phyloP scores from a whole-genome alignment of 2,888 invertebrate species.

The Pterobdella sp. region DNA sequence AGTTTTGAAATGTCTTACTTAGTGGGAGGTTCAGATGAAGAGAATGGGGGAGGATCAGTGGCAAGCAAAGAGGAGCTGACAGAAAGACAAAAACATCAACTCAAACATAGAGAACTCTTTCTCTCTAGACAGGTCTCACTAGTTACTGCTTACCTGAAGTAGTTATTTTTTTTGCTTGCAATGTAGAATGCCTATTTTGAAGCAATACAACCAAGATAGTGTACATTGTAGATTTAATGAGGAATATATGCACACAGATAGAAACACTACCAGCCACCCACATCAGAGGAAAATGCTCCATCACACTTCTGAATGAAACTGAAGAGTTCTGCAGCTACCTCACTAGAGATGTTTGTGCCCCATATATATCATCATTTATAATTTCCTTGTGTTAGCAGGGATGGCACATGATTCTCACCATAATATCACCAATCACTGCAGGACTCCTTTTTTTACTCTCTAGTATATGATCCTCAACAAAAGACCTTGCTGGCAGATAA shows the following conservation, averaged over 20 bases:
- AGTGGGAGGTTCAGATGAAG: constrained; percentile 41
- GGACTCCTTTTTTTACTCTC: constrained; percentile 98
- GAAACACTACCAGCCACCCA: constrained; percentile 97
- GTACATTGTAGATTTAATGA: too few relatives aligned
- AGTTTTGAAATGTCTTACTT: constrained; percentile 56
- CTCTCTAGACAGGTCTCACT: constrained; percentile 59
- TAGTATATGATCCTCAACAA: constrained; percentile 98
- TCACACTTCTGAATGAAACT: constrained; percentile 95
- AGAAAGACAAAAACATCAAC: constrained; percentile 73
- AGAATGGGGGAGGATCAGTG: constrained; percentile 35
- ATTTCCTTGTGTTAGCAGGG: neutral
- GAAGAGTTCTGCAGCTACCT: constrained; percentile 92
- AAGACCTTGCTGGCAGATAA: constrained; percentile 97
- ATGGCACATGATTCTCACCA: neutral
- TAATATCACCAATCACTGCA: constrained; percentile 53
- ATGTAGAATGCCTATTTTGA: too few relatives aligned
- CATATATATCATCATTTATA: neutral
- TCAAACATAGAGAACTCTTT: constrained; percentile 95
- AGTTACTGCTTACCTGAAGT: too few relatives aligned
- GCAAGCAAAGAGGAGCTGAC: constrained; percentile 34
- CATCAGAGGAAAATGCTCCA: constrained; percentile 97
- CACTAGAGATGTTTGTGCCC: constrained; percentile 75
- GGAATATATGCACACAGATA: too few relatives aligned
- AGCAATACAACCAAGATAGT: too few relatives aligned
- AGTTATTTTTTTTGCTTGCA: too few relatives aligned